These are phyloP conservation scores for Paradisaea rubra DNA, from an alignment of 2,113 vertebrate species.

Conservation along the genomic window DNA sequence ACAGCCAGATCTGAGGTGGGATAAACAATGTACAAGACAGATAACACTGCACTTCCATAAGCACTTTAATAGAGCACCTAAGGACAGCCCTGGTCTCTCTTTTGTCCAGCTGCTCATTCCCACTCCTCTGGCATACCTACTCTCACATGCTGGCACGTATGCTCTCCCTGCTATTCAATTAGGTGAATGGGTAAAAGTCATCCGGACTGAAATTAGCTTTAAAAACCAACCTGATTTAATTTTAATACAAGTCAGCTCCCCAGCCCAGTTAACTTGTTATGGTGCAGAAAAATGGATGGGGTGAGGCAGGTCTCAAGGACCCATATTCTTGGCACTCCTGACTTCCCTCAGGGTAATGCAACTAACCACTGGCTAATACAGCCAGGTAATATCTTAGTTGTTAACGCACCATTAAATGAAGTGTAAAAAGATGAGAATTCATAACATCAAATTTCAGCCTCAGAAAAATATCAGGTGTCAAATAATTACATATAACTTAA, in stretches of 20 bases:
- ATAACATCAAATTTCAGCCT: not conserved
- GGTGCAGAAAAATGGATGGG: not conserved
- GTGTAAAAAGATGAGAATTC: not conserved
- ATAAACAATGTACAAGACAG: rapidly evolving
- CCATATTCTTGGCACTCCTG: not conserved
- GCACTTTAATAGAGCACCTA: not conserved
- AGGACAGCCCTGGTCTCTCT: not conserved
- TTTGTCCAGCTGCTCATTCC: not conserved
- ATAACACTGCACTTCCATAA: not conserved
- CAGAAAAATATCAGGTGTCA: not conserved
- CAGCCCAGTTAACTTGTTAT: not conserved
- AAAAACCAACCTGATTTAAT: not conserved
- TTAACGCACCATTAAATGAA: not conserved
- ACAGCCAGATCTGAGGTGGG: not conserved
- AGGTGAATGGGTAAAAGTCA: not conserved
- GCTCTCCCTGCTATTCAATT: not conserved
- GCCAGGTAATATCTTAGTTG: not conserved
- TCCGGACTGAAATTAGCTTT: not conserved
- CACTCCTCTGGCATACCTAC: not conserved
- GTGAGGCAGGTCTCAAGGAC: not conserved
- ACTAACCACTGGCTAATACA: not conserved
- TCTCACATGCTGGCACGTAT: rapidly evolving
- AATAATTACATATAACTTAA: not conserved
- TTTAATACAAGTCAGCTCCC: not conserved
- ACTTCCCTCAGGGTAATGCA: not conserved